These are phyloP conservation scores for Caenorhabditis imperialis DNA, from an alignment of 2,888 invertebrate species.

Conservation along the genomic window DNA sequence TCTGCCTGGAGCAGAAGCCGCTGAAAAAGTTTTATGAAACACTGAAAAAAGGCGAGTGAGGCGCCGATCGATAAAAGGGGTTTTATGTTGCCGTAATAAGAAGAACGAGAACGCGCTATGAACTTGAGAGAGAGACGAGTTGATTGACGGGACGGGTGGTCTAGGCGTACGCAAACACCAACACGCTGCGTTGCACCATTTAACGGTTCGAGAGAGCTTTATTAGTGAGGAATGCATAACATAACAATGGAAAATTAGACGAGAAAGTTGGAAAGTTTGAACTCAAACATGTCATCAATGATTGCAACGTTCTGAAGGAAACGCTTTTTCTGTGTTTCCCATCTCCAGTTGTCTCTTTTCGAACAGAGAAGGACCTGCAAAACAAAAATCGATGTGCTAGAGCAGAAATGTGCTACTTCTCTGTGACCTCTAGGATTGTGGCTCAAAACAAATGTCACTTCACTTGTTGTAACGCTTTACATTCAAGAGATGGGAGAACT, in stretches of 20 bases:
- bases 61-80: no score
- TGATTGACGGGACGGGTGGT: constrained; percentile 27
- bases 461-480: neutral
- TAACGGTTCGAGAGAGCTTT: constrained; percentile 2
- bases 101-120: constrained; percentile 9
- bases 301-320: constrained; percentile 37
- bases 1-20: no score
- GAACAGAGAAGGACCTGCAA: constrained; percentile 61
- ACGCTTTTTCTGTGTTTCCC: constrained; percentile 38
- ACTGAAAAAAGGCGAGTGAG: no score
- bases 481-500: no score
- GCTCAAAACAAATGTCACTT: constrained; percentile 4
- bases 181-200: constrained; percentile 13
- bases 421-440: neutral
- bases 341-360: constrained; percentile 57
- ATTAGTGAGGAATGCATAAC: constrained; percentile 1
- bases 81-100: no score
- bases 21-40: no score
- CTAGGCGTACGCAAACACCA: constrained; percentile 40
- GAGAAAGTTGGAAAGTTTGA: constrained; percentile 37
- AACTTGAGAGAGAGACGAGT: constrained; percentile 36
- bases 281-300: constrained; percentile 58
- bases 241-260: constrained; percentile 1
- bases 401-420: constrained; percentile 5
- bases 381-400: constrained; percentile 31